These are phyloP conservation scores for Drosophila kepulauana DNA, from an alignment of 1,140 invertebrate species.

Conservation along the genomic window DNA sequence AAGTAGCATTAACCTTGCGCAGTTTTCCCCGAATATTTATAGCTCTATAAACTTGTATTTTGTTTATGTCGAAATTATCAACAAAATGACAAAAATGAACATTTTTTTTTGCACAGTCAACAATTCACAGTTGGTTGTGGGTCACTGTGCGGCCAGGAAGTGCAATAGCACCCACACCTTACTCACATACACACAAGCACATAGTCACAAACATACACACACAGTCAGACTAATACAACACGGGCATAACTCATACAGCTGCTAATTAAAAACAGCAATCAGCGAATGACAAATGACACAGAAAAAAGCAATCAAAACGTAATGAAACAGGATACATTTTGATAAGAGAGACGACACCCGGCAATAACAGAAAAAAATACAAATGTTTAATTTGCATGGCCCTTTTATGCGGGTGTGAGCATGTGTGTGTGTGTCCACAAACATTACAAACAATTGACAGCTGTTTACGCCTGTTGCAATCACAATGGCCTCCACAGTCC, in stretches of 20 bases:
- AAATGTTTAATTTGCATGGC: slow-evolving; percentile 43
- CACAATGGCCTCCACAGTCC: slow-evolving; percentile 26
- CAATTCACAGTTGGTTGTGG: background rate
- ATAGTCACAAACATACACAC: background rate
- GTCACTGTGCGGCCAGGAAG: slow-evolving; percentile 25
- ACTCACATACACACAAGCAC: slow-evolving; percentile 2
- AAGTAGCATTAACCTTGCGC: slow-evolving; percentile 8
- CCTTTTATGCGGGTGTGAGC: slow-evolving; percentile 9
- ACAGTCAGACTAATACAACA: background rate
- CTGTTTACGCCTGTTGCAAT: slow-evolving; percentile 75
- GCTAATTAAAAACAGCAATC: slow-evolving; percentile 53
- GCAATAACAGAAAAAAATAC: slow-evolving; percentile 15
- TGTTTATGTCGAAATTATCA: background rate
- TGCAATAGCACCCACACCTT: slow-evolving; percentile 18
- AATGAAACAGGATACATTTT: slow-evolving; percentile 46
- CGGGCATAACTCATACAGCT: slow-evolving; percentile 21
- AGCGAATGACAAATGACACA: slow-evolving; percentile 49
- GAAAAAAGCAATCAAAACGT: slow-evolving; percentile 30
- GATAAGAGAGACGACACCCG: slow-evolving; percentile 21
- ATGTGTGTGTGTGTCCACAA: slow-evolving; percentile 57
- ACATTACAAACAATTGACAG: slow-evolving; percentile 60
- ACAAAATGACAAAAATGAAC: background rate
- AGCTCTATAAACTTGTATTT: background rate
- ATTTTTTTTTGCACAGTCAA: slow-evolving; percentile 17
- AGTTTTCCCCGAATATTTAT: slow-evolving; percentile 22